Evolutionary conservation across 2,797 vertebrate genomes (phyloP), one percentile per base, ranked within the genome.

Genomic region (Typhlichthys subterraneus): DNA sequence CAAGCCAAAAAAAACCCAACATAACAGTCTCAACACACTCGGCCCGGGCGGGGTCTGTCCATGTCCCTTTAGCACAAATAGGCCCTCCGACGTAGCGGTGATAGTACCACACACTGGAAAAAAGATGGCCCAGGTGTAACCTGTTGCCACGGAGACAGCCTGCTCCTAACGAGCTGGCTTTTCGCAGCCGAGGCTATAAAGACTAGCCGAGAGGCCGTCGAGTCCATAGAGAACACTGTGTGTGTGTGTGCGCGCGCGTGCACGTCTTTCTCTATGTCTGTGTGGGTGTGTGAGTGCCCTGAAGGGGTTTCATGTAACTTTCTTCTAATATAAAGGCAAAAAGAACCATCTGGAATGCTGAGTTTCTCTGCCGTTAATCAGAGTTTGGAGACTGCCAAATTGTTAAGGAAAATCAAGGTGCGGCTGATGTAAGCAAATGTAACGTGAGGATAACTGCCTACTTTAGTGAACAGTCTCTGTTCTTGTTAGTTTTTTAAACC

Each of bases 381-480:
- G 60, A 73, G 77, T 59, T 52, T 52, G 66, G 63, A 29, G 72
- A 69, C 63, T 62, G 72, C 45, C 54, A 65, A 53, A 38, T 74
- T 62, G 57, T 69, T 68, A 69, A 57, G 23, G 45, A 55, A 77
- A 76, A 79, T 66, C 61, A 70, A 83, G 82, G 79, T 77, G 74
- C 48, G 75, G 76, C 77, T 86, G 87, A 91, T 91, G 88, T 76
- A 90, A 89, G 80, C 57, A 81, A 90, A 87, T 90, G 89, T 90
- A 89, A 88, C 45, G 50, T 45, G 61, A 76, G 70, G 69, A 77
- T 72, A 78, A 63, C 70, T 56, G 66, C 63, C 12, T 45, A 73
- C 67, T 77, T 77, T 63, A 63, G 63, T 83, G 70, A 74, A 73
- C 71, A 77, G 68, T 73, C 19, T 70, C 61, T 75, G 55, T 67